Conservation (phyloP, 2,797 vertebrate species). For the Cynopterus sphinx region DNA sequence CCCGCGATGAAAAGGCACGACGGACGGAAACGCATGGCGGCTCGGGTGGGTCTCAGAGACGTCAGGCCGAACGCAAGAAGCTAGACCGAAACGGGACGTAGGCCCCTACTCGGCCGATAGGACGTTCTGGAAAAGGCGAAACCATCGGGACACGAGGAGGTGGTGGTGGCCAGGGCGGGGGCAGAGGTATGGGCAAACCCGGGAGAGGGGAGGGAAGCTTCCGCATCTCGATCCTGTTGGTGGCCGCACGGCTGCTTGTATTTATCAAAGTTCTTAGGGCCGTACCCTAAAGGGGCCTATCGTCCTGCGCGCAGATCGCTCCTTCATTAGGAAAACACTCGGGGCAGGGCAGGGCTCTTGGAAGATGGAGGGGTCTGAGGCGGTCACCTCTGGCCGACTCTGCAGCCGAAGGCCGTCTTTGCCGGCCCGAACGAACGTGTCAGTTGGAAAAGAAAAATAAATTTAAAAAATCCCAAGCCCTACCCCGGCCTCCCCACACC, state of each 20-base stretch:
- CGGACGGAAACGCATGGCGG: rapidly evolving
- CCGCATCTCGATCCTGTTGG: neutral
- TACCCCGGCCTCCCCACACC: neutral
- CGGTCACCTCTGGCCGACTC: neutral
- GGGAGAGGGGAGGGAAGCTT: neutral
- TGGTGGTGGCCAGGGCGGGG: neutral
- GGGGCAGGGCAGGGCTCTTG: neutral
- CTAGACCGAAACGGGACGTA: rapidly evolving
- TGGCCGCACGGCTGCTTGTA: no score
- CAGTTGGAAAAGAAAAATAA: neutral
- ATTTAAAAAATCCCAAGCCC: neutral
- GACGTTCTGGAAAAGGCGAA: neutral
- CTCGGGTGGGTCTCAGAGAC: neutral
- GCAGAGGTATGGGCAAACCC: no score
- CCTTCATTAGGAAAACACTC: neutral
- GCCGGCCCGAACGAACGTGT: neutral
- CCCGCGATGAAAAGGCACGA: neutral
- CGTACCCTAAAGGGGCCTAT: no score
- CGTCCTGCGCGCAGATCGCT: neutral
- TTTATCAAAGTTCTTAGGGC: neutral
- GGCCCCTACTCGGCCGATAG: rapidly evolving
- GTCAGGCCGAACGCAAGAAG: neutral
- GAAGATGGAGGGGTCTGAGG: neutral
- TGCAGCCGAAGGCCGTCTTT: neutral
- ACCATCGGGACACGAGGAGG: neutral